phyloP scores from a whole-genome alignment of 2,888 invertebrate species.

The Sesia bembeciformis region DNA sequence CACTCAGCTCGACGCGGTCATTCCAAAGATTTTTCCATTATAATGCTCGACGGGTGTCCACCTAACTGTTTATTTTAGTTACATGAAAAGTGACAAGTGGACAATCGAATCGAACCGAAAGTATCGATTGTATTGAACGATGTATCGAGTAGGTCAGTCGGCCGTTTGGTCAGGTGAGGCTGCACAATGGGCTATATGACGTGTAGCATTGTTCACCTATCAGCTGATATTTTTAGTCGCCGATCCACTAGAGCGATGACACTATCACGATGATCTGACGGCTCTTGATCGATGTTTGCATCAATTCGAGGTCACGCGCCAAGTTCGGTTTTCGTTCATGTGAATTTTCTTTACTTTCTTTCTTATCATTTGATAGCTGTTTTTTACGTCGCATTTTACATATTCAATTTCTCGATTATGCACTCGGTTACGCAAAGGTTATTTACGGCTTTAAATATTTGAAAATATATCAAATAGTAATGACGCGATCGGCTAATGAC shows the following conservation, averaged over 20 bases:
- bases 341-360: not conserved
- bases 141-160: slow-evolving; percentile 26
- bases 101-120: slow-evolving; percentile 36
- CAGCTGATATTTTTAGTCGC: slow-evolving; percentile 18
- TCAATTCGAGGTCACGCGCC: slow-evolving; percentile 1
- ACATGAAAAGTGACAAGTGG: slow-evolving; percentile 23
- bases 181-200: slow-evolving; percentile 24
- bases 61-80: slow-evolving; percentile 17
- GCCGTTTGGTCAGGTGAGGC: slow-evolving; percentile 45
- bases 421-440: too few species aligned
- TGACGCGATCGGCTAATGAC: not conserved
- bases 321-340: not conserved
- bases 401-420: too few species aligned
- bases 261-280: slow-evolving; percentile 37
- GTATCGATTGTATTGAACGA: slow-evolving; percentile 31
- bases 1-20: too few species aligned
- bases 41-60: too few species aligned
- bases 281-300: slow-evolving; percentile 26
- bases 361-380: not conserved
- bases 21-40: too few species aligned
- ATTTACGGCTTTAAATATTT: too few species aligned
- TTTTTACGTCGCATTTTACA: too few species aligned
- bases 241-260: slow-evolving; percentile 23
- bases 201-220: not conserved
- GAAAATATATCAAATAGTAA: too few species aligned